Evolutionary conservation across 2,888 invertebrate genomes (phyloP).

Genomic region (Cryptus viduatorius): DNA sequence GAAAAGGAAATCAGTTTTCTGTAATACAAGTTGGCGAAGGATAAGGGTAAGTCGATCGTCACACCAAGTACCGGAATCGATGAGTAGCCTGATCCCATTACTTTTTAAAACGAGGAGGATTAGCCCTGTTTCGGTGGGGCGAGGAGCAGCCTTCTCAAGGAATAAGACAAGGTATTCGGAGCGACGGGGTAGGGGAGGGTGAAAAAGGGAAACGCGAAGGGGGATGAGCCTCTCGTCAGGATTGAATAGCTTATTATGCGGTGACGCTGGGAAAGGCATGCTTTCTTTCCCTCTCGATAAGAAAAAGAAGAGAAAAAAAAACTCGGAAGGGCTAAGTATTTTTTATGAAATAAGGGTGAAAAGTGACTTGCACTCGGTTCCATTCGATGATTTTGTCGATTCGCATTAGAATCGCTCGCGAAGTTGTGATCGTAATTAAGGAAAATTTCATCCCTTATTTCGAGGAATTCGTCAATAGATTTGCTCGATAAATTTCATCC

Average conservation of each 20-base stretch:
- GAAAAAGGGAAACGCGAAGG: conserved; percentile 62
- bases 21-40: conserved; percentile 30
- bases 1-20: not conserved
- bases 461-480: too few species aligned
- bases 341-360: conserved; percentile 77
- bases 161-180: conserved; percentile 62
- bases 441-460: not conserved
- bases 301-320: not conserved
- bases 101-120: conserved; percentile 66
- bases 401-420: conserved; percentile 5
- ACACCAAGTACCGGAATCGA: conserved; percentile 67
- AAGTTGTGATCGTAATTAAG: not conserved
- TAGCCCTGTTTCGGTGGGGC: conserved; percentile 55
- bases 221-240: conserved; percentile 63
- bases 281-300: conserved; percentile 53
- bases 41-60: conserved; percentile 61
- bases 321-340: conserved; percentile 70
- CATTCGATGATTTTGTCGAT: conserved; percentile 52
- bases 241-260: conserved; percentile 69
- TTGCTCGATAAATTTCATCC: too few species aligned
- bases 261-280: conserved; percentile 64
- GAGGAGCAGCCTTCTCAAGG: conserved; percentile 57
- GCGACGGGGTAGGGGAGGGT: conserved; percentile 36
- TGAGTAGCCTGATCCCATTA: conserved; percentile 68
- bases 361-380: conserved; percentile 71